phyloP scores from a whole-genome alignment of 1,140 invertebrate species.

The Drosophila parvula region DNA sequence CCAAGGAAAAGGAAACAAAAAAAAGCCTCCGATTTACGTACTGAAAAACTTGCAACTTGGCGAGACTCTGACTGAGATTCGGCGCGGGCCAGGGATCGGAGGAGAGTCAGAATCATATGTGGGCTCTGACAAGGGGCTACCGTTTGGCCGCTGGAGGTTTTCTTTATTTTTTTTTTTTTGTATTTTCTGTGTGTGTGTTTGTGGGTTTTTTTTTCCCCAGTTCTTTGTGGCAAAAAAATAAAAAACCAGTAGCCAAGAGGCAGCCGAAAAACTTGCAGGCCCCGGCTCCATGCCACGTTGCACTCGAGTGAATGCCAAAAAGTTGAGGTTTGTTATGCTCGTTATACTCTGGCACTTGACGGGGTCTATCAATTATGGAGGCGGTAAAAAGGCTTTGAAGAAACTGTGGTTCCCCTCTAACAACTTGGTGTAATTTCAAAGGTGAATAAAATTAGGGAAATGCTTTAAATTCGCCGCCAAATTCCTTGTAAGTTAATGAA shows the following conservation, averaged over 20 bases:
- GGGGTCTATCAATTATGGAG: slow-evolving; percentile 32
- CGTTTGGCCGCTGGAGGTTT: slow-evolving; percentile 59
- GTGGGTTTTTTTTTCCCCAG: slow-evolving; percentile 15
- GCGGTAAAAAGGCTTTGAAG: neutral
- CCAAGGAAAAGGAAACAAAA: slow-evolving; percentile 21
- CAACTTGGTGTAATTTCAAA: neutral
- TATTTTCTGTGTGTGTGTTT: slow-evolving; percentile 20
- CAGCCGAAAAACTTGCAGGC: slow-evolving; percentile 51
- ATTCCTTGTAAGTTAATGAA: no score
- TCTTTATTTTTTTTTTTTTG: slow-evolving; percentile 4
- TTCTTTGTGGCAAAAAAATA: slow-evolving; percentile 48
- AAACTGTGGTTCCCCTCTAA: neutral
- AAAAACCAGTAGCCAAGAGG: slow-evolving; percentile 73
- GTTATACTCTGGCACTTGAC: slow-evolving; percentile 28
- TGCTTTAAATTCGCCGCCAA: no score
- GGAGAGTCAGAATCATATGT: slow-evolving; percentile 36
- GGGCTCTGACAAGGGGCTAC: slow-evolving; percentile 70
- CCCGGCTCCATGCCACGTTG: slow-evolving; percentile 67
- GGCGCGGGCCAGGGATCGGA: slow-evolving; percentile 1
- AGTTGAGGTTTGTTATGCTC: slow-evolving; percentile 57
- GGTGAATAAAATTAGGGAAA: neutral
- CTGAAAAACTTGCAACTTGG: slow-evolving; percentile 58
- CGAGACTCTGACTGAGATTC: slow-evolving; percentile 25
- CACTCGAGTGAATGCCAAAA: slow-evolving; percentile 67
- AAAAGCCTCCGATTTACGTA: slow-evolving; percentile 75